phyloP scores from a whole-genome alignment of 2,888 invertebrate genomes.

The Clivina fossor region DNA sequence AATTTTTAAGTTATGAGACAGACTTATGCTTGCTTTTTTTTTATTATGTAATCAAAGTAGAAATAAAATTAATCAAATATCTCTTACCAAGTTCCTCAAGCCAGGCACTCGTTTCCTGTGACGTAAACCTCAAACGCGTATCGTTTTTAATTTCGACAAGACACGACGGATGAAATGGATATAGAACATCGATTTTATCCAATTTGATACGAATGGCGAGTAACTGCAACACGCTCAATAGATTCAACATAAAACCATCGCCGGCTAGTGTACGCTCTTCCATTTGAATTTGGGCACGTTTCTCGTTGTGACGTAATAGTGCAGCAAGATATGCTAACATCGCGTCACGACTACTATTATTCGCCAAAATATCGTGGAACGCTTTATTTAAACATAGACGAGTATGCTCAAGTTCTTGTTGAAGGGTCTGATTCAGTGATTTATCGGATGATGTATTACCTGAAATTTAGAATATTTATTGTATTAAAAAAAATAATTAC shows the following conservation, averaged over 20 bases:
- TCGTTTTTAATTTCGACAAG: conserved; percentile 74
- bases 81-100: conserved; percentile 63
- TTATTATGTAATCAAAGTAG: neutral
- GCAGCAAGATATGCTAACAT: conserved; percentile 79
- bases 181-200: conserved; percentile 85
- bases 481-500: no score
- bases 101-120: conserved; percentile 81
- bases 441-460: conserved; percentile 63
- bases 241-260: conserved; percentile 95
- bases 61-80: conserved; percentile 5
- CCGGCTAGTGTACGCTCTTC: conserved; percentile 86
- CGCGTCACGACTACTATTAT: conserved; percentile 75
- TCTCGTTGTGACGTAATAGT: conserved; percentile 78
- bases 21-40: neutral
- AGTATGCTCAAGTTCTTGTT: conserved; percentile 78
- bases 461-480: conserved; percentile 51
- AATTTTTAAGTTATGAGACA: no score
- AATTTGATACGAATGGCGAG: conserved; percentile 87
- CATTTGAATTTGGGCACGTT: conserved; percentile 85
- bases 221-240: conserved; percentile 87
- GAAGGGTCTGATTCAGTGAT: conserved; percentile 69
- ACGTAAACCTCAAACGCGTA: conserved; percentile 80
- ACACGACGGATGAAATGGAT: conserved; percentile 82
- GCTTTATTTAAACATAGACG: conserved; percentile 77
- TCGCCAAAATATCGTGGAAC: conserved; percentile 81